Conservation (phyloP, 2,797 vertebrate species). For the Margarornis squamiger region DNA sequence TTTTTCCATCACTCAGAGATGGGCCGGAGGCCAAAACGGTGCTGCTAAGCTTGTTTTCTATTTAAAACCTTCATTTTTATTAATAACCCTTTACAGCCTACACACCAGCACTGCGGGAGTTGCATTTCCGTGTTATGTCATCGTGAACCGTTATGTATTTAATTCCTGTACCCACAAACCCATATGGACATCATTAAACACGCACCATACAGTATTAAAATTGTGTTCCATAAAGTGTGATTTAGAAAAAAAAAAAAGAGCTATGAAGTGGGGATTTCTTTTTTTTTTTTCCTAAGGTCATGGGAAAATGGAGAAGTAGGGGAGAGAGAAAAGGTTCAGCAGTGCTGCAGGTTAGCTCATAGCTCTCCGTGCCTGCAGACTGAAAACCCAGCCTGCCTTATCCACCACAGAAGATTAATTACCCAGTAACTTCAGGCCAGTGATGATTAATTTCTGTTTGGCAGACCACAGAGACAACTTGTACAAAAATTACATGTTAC, state of each 20-base stretch:
- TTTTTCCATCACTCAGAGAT: slow-evolving; percentile 69
- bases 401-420: slow-evolving; percentile 28
- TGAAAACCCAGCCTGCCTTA: background rate
- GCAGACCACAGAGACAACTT: background rate
- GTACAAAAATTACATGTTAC: slow-evolving; percentile 13
- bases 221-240: slow-evolving; percentile 65
- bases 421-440: slow-evolving; percentile 28
- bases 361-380: background rate
- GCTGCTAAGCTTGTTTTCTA: slow-evolving; percentile 74
- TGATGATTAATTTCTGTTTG: slow-evolving; percentile 32
- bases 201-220: slow-evolving; percentile 60
- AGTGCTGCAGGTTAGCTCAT: background rate
- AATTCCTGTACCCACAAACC: slow-evolving; percentile 73
- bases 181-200: slow-evolving; percentile 76
- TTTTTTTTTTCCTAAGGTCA: slow-evolving; percentile 57
- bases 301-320: slow-evolving; percentile 67
- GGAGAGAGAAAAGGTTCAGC: slow-evolving; percentile 39
- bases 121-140: slow-evolving; percentile 76
- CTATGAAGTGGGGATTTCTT: slow-evolving; percentile 40
- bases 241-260: slow-evolving; percentile 33
- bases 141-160: slow-evolving; percentile 67
- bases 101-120: slow-evolving; percentile 64
- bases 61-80: slow-evolving; percentile 75
- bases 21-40: slow-evolving; percentile 70
- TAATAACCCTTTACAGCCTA: slow-evolving; percentile 74